Percentiles rank a stretch among this genome's conserved stretches.
Conservation (phyloP, 2,797 vertebrate species). For the Cossypha caffra region DNA sequence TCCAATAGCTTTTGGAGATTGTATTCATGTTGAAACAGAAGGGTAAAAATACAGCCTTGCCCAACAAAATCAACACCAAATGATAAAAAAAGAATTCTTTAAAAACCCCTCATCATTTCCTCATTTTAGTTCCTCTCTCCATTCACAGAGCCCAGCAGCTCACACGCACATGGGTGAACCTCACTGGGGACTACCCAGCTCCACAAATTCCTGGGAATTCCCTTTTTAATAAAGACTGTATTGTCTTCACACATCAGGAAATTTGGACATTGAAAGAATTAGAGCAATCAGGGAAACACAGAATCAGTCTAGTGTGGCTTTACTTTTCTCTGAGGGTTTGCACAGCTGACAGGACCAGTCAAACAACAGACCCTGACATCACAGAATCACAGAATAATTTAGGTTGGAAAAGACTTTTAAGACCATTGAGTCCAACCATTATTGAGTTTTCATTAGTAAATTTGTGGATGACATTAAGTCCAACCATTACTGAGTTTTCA, state of each 20-base stretch:
- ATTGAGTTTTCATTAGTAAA: neutral
- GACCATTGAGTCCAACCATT: neutral
- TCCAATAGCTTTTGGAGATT: neutral
- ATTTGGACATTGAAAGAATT: neutral
- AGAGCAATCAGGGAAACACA: neutral
- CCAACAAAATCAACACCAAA: neutral
- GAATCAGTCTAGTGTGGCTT: neutral
- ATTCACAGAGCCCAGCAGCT: neutral
- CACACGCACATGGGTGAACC: accelerated
- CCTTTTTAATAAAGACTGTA: accelerated
- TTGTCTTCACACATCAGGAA: neutral
- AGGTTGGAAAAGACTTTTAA: neutral
- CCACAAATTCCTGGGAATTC: neutral
- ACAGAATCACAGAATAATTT: neutral
- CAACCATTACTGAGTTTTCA: too few relatives aligned
- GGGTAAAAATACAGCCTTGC: neutral
- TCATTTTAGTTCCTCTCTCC: neutral
- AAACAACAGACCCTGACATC: neutral
- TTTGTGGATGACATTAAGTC: neutral
- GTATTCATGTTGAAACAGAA: accelerated
- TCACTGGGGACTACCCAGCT: neutral
- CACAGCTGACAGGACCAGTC: neutral
- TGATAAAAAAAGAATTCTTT: neutral
- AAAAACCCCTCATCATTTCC: accelerated
- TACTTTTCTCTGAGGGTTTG: neutral